These are phyloP conservation scores for Metacarcinus magister DNA, from an alignment of 2,888 invertebrate genomes.

Conservation along the genomic window DNA sequence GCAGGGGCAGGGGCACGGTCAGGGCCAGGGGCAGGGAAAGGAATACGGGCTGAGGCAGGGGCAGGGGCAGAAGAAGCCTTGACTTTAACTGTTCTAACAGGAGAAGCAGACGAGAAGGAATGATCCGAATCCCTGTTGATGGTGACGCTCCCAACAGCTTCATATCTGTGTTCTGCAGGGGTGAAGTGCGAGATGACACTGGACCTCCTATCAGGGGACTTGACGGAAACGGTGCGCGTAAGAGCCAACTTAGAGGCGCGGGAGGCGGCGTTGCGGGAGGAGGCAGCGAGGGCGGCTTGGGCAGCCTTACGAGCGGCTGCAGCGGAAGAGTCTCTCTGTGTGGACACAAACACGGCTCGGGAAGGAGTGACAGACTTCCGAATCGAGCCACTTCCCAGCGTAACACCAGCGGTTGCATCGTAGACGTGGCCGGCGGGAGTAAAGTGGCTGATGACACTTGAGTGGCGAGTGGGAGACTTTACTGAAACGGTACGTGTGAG, in stretches of 20 bases:
- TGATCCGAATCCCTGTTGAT: conserved; percentile 64
- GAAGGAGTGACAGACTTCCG: neutral
- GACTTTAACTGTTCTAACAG: conserved; percentile 5
- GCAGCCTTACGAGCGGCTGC: conserved; percentile 20
- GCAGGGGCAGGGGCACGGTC: neutral
- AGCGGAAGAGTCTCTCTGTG: neutral
- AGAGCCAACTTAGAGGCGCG: conserved; percentile 55
- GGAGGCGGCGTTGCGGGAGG: conserved; percentile 31
- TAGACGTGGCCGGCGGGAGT: conserved; percentile 73
- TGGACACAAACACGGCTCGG: conserved; percentile 44
- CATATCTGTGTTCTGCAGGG: conserved; percentile 77
- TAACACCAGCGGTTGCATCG: conserved; percentile 75
- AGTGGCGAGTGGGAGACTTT: conserved; percentile 75
- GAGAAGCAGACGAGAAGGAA: neutral
- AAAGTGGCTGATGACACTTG: conserved; percentile 77
- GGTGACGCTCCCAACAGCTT: conserved; percentile 76
- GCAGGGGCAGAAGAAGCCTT: conserved; percentile 7
- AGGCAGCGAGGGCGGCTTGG: neutral
- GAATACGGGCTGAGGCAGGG: conserved; percentile 1
- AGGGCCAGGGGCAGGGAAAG: neutral
- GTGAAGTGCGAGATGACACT: conserved; percentile 76
- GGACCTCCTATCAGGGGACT: conserved; percentile 62
- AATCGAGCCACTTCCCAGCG: neutral
- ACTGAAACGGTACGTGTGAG: conserved; percentile 73
- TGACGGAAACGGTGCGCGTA: conserved; percentile 66